phyloP scores from a whole-genome alignment of 2,888 invertebrate genomes.

The Altica lythri region DNA sequence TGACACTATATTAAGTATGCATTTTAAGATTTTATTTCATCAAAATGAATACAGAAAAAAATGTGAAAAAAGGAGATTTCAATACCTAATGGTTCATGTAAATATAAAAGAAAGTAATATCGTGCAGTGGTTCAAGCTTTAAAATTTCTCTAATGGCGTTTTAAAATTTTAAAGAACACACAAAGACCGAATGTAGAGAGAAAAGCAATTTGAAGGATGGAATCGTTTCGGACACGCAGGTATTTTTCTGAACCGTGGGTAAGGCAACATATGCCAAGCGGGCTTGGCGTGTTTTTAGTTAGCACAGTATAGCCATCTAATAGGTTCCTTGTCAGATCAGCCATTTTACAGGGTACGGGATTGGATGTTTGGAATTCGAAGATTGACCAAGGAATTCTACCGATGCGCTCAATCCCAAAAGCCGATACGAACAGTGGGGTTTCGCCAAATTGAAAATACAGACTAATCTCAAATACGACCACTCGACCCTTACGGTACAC shows the following conservation, averaged over 20 bases:
- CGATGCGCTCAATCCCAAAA: constrained; percentile 46
- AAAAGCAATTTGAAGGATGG: too few species aligned
- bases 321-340: constrained; percentile 38
- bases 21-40: too few species aligned
- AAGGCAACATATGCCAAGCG: constrained; percentile 35
- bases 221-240: constrained; percentile 26
- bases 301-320: too few species aligned
- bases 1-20: too few species aligned
- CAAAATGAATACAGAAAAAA: too few species aligned
- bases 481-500: too few species aligned
- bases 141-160: constrained; percentile 3
- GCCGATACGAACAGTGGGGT: constrained; percentile 48
- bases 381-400: constrained; percentile 46
- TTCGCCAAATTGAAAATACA: constrained; percentile 53
- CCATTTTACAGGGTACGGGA: constrained; percentile 44
- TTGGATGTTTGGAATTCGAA: constrained; percentile 44
- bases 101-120: background rate
- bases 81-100: too few species aligned
- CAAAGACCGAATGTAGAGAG: constrained; percentile 3
- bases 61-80: too few species aligned
- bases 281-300: constrained; percentile 36
- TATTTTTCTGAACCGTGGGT: constrained; percentile 35
- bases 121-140: background rate
- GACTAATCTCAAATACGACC: constrained; percentile 48
- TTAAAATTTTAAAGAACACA: background rate